Percentiles rank a stretch among this genome's conserved stretches.
Conservation (phyloP, 2,888 invertebrate genomes). For the Parnassius apollo region DNA sequence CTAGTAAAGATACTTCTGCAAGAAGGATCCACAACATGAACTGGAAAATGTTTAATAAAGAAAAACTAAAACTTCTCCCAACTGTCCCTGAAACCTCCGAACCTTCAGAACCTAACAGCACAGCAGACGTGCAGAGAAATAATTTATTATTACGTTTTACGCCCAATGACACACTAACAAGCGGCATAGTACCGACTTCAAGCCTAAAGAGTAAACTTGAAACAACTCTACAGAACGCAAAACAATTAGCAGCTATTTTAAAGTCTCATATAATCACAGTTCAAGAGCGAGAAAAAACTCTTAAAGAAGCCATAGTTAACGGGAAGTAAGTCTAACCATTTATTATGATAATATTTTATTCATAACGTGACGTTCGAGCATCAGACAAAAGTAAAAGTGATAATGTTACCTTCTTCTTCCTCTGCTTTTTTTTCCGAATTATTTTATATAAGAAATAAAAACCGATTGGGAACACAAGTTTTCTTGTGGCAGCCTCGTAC, state of each 20-base stretch:
- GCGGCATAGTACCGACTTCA: neutral
- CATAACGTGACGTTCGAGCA: no score
- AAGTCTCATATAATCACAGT: constrained; percentile 49
- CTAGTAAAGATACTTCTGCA: constrained; percentile 34
- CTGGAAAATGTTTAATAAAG: constrained; percentile 36
- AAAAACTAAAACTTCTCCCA: constrained; percentile 34
- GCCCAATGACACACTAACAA: constrained; percentile 1
- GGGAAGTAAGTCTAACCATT: constrained; percentile 50
- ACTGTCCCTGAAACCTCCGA: constrained; percentile 10
- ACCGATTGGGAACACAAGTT: no score
- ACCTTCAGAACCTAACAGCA: neutral
- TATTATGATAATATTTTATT: no score
- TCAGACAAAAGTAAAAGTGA: no score
- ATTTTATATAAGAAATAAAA: no score
- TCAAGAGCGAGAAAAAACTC: constrained; percentile 41
- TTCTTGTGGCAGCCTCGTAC: no score
- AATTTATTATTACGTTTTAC: constrained; percentile 4
- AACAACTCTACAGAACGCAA: constrained; percentile 49
- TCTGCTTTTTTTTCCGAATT: no score
- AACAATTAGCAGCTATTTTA: constrained; percentile 46
- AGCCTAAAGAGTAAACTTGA: constrained; percentile 50
- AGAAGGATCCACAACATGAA: constrained; percentile 31
- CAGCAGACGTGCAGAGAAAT: constrained; percentile 18
- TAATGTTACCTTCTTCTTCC: no score
- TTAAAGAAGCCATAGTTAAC: constrained; percentile 61